Evolutionary conservation across 2,797 vertebrate genomes (phyloP).

Genomic region (Hozukius guyotensis): DNA sequence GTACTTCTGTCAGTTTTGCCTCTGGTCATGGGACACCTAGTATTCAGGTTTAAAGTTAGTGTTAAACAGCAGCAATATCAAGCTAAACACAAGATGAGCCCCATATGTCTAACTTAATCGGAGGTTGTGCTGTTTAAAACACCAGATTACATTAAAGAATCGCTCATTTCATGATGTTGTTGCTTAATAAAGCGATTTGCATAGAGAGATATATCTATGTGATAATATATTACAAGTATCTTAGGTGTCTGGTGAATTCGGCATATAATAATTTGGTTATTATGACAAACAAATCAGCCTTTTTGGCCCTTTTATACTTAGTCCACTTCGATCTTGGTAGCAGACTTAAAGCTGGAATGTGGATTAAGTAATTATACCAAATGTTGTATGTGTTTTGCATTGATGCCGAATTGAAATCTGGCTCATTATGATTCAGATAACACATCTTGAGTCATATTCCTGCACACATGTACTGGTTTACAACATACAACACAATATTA

Average conservation of each 20-base stretch:
- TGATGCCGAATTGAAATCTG: background rate
- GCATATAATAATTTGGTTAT: background rate
- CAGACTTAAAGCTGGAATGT: background rate
- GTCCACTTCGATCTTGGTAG: background rate
- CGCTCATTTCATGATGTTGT: background rate
- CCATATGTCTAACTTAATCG: no score
- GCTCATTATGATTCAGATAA: background rate
- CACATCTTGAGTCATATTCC: background rate
- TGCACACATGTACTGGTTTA: background rate
- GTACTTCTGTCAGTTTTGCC: background rate
- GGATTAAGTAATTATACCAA: background rate
- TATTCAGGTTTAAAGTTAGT: no score
- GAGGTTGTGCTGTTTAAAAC: background rate
- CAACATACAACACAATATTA: background rate
- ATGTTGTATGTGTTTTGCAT: background rate
- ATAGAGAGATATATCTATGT: accelerated
- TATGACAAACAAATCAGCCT: background rate
- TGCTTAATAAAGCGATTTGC: background rate
- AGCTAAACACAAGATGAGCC: background rate
- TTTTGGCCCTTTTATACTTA: background rate
- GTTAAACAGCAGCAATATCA: background rate
- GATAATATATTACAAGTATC: background rate
- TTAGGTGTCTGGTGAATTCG: background rate
- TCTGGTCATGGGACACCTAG: no score
- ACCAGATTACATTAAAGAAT: background rate